Evolutionary conservation across 2,797 vertebrate species (phyloP), one percentile per base, ranked within the genome.

Genomic region (Typhlichthys eigenmanni): DNA sequence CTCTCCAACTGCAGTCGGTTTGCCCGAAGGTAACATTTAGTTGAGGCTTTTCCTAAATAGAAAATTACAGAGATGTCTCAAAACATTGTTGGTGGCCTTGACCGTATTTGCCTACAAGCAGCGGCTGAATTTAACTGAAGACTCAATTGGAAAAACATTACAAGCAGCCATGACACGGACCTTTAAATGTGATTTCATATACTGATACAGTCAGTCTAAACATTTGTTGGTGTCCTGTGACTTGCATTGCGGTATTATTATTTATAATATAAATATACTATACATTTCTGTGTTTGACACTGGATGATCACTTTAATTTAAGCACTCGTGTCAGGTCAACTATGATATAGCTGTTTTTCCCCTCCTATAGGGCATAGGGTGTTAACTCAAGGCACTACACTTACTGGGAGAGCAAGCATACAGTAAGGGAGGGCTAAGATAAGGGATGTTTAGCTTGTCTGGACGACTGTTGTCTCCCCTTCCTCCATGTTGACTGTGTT

Each of bases 41-140:
- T 65, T 83, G 86, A 5, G 88, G 86, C 58, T 91, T 86, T 80
- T 81, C 77, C 79, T 85, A 84, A 87, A 86, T 81, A 72, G 74
- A 86, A 71, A 83, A 82, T 76, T 69, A 74, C 76, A 80, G 64
- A 66, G 63, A 58, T 17, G 60, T 46, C 64, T 68, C 16, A 79
- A 85, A 74, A 63, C 77, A 58, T 19, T 64, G 85, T 55, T 79
- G 81, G 85, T 85, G 88, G 85, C 72, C 78, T 13, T 50, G 61
- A 65, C 66, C 24, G 47, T 48, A 60, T 65, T 57, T 67, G 60
- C 62, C 32, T 62, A 66, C 71, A 60, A 50, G 67, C 53, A 47
- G 55, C 63, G 43, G 50, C 62, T 62, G 70, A 65, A 63, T 34
- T 29, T 10, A 60, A 38, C 51, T 70, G 48, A 71, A 58, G 61